Evolutionary conservation across 2,113 vertebrate genomes (phyloP), one percentile per base, ranked within the genome.

Genomic region (Pelmatolapia mariae): DNA sequence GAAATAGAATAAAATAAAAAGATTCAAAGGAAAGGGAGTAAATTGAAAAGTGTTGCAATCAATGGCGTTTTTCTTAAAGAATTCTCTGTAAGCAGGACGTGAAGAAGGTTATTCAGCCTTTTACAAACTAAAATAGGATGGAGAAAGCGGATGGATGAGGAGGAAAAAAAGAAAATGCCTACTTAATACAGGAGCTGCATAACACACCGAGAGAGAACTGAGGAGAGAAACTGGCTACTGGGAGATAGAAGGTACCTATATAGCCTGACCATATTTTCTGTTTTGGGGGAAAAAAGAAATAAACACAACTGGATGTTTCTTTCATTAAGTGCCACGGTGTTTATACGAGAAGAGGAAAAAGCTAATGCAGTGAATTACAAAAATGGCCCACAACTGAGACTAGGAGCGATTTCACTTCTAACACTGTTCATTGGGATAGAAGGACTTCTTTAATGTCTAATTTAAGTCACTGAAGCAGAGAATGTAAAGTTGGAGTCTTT

Each of bases 161-260:
- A 15, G 10, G 11, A 10, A 5, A 79, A 26, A 61, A 36, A 9
- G 22, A 66, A 73, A 76, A 63, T 5, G 33, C 10, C 40, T 79
- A 88, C 85, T 91, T 88, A 92, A 93, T 80, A 84, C 22, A 45
- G 80, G 66, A 52, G 78, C 92, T 92, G 91, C 86, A 93, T 93
- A 92, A 94, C 86, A 91, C 87, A 94, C 85, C 22, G 22, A 82
- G n/a, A 45, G 83, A 84, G 83, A 90, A 89, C 11, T 59, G 90
- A 85, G 83, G 22, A 83, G 85, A 88, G 91, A 83, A 86, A 85
- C 86, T 84, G 88, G 57, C 19, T 38, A 38, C 71, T 19, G 86
- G 73, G 68, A 80, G 83, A 89, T 66, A 59, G 83, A 88, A 43
- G 73, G 53, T 52, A 61, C 52, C 40, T 56, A 84, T 88, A 57